Conservation (phyloP, 2,888 invertebrate genomes). For the Notodonta dromedarius region DNA sequence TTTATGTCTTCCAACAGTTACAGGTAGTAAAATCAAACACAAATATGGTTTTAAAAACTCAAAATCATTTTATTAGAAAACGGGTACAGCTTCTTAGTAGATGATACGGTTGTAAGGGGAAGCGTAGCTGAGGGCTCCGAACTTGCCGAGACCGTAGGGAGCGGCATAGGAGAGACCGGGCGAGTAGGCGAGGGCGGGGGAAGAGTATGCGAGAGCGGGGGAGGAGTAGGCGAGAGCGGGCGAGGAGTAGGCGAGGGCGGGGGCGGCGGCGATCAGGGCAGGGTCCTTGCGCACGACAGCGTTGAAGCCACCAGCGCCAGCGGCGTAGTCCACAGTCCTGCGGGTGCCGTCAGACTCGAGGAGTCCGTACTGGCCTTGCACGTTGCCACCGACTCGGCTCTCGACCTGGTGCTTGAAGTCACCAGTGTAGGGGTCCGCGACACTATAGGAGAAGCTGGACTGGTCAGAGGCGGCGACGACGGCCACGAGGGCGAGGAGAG, state of each 20-base stretch:
- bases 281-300: conserved; percentile 80
- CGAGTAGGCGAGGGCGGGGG: conserved; percentile 18
- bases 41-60: conserved; percentile 12
- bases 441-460: conserved; percentile 77
- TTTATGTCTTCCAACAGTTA: background rate
- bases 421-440: conserved; percentile 79
- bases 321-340: conserved; percentile 81
- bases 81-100: conserved; percentile 23
- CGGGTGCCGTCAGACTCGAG: conserved; percentile 79
- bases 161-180: conserved; percentile 10
- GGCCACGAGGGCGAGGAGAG: conserved; percentile 56
- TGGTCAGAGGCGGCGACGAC: conserved; percentile 52
- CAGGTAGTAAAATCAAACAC: conserved; percentile 10
- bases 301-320: conserved; percentile 80
- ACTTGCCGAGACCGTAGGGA: conserved; percentile 18
- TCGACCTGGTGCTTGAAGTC: conserved; percentile 78
- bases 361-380: conserved; percentile 61
- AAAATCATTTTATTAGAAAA: conserved; percentile 35
- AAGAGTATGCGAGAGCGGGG: conserved; percentile 25
- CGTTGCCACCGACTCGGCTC: conserved; percentile 47
- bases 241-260: conserved; percentile 30
- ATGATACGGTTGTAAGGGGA: conserved; percentile 35
- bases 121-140: conserved; percentile 26
- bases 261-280: conserved; percentile 49
- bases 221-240: conserved; percentile 26